phyloP scores from a whole-genome alignment of 1,140 invertebrate species.

The Macrosteles quadrilineatus region DNA sequence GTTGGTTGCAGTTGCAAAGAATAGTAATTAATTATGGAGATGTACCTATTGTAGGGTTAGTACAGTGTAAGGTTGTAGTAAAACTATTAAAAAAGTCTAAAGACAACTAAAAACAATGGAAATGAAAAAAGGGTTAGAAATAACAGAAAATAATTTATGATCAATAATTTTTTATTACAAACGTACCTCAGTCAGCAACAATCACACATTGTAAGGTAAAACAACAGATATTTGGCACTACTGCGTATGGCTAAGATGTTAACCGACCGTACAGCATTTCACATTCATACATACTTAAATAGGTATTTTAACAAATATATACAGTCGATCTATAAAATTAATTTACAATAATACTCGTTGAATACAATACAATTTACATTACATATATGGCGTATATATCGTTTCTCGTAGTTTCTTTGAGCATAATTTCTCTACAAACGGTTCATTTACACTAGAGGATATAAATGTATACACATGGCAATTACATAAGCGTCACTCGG shows the following conservation, averaged over 20 bases:
- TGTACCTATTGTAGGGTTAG: no score
- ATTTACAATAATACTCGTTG: slow-evolving; percentile 24
- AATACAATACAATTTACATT: slow-evolving; percentile 25
- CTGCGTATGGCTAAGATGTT: slow-evolving; percentile 37
- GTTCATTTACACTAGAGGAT: slow-evolving; percentile 24
- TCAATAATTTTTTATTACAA: slow-evolving; percentile 34
- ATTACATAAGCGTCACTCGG: slow-evolving; percentile 20
- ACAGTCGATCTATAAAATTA: slow-evolving; percentile 27
- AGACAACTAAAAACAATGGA: no score
- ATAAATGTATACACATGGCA: slow-evolving; percentile 26
- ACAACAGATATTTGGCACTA: slow-evolving; percentile 41
- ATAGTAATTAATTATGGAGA: no score
- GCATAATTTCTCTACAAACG: slow-evolving; percentile 15
- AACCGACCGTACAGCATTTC: slow-evolving; percentile 19
- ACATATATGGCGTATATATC: slow-evolving; percentile 27
- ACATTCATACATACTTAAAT: slow-evolving; percentile 27
- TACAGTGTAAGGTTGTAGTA: no score
- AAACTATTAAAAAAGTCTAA: no score
- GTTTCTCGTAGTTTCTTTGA: slow-evolving; percentile 14
- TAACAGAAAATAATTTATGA: neutral
- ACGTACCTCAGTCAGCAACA: neutral
- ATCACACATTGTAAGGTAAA: slow-evolving; percentile 27
- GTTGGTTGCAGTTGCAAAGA: no score
- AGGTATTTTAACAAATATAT: slow-evolving; percentile 23
- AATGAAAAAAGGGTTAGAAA: neutral